Evolutionary conservation across 2,113 vertebrate species (phyloP).

Genomic region (Muscicapa adusta): DNA sequence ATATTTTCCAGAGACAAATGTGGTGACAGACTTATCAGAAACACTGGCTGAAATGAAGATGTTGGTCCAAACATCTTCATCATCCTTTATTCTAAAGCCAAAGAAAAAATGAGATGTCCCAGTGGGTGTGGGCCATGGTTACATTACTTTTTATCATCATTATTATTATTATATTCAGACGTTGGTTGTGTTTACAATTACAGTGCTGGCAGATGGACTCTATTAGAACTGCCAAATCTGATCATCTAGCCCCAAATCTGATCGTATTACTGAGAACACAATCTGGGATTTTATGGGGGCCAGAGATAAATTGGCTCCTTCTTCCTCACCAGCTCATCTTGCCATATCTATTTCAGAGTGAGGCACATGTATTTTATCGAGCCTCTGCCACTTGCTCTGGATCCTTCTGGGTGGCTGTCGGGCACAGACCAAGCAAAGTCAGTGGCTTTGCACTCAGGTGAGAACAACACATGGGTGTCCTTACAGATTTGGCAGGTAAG

Average conservation of each 20-base stretch:
- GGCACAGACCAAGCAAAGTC: background rate
- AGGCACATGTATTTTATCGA: background rate
- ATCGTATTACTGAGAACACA: constrained; percentile 38
- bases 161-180: constrained; percentile 57
- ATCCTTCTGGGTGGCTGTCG: background rate
- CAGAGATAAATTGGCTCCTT: background rate
- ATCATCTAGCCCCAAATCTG: constrained; percentile 26
- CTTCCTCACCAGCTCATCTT: background rate
- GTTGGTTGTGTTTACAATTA: constrained; percentile 56
- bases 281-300: constrained; percentile 23
- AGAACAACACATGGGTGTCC: background rate
- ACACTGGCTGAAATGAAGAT: constrained; percentile 46
- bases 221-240: constrained; percentile 31
- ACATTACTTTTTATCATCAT: constrained; percentile 28
- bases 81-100: constrained; percentile 45
- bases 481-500: accelerated
- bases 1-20: constrained; percentile 55
- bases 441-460: background rate
- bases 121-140: constrained; percentile 36
- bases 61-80: constrained; percentile 53
- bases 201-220: constrained; percentile 25
- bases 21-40: constrained; percentile 53
- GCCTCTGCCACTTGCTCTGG: background rate
- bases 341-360: background rate
- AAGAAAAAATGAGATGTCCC: constrained; percentile 43